A percentile compares a stretch with the other conserved stretches of the same genome.
Conservation (phyloP, 2,797 vertebrate genomes). For the Botia kubotai region DNA sequence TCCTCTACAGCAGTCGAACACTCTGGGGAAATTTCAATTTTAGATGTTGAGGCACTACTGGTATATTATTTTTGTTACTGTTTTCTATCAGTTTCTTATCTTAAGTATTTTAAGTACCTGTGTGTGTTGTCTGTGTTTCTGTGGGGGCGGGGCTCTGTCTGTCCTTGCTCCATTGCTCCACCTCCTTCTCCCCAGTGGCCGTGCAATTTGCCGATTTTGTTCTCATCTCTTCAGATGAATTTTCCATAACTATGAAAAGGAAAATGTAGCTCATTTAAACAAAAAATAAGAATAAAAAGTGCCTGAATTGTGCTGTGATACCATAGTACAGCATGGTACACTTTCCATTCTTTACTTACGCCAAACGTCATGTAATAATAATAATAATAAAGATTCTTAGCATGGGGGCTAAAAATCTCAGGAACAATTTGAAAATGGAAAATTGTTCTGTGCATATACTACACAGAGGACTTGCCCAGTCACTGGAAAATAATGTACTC, state of each 20-base stretch:
- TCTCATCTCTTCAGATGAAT: slow-evolving; percentile 65
- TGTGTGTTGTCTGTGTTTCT: slow-evolving; percentile 55
- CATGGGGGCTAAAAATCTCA: no score
- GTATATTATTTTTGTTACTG: not conserved
- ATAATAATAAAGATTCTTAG: no score
- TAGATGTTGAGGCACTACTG: not conserved
- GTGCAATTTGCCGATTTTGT: slow-evolving; percentile 58
- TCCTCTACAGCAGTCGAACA: slow-evolving; percentile 35
- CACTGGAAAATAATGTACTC: slow-evolving; percentile 12
- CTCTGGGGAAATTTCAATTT: slow-evolving; percentile 22
- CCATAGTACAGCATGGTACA: not conserved
- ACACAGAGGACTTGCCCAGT: slow-evolving; percentile 4
- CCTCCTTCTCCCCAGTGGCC: slow-evolving; percentile 46
- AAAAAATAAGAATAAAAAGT: not conserved
- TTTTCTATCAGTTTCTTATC: no score
- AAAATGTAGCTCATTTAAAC: not conserved
- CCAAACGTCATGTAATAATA: no score
- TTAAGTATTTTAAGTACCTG: slow-evolving; percentile 60
- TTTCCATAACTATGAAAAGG: slow-evolving; percentile 71
- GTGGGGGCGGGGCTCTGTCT: slow-evolving; percentile 39
- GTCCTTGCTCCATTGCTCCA: slow-evolving; percentile 55
- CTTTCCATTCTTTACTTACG: not conserved
- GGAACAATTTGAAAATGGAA: not conserved
- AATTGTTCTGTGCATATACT: not conserved
- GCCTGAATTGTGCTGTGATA: not conserved